Conservation (phyloP, 2,797 vertebrate genomes). For the Gadopsis marmoratus region DNA sequence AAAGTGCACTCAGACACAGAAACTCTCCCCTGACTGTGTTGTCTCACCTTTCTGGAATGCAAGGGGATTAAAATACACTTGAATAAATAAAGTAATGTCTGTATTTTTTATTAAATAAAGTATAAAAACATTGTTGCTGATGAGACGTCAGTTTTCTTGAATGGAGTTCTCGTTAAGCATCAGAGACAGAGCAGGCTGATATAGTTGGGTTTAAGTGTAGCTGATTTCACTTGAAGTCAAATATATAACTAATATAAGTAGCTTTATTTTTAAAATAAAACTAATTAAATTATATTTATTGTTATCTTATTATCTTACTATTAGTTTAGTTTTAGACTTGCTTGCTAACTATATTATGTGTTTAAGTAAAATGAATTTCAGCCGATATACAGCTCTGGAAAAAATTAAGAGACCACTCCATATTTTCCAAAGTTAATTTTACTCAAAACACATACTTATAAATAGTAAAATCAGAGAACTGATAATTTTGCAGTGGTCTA, state of each 20-base stretch:
- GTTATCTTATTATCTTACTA: too few relatives aligned
- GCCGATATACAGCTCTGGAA: background rate
- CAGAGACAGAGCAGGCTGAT: background rate
- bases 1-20: slow-evolving; percentile 5
- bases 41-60: background rate
- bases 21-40: background rate
- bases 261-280: background rate
- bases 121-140: slow-evolving; percentile 1
- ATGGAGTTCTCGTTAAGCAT: background rate
- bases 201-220: too few relatives aligned
- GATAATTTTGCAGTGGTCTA: too few relatives aligned
- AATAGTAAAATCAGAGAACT: too few relatives aligned
- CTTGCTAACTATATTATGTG: background rate
- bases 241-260: too few relatives aligned
- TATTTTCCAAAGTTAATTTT: too few relatives aligned
- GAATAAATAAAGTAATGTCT: too few relatives aligned
- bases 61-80: slow-evolving; percentile 15
- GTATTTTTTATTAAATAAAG: background rate
- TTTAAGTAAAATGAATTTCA: background rate
- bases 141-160: background rate
- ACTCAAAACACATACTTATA: too few relatives aligned
- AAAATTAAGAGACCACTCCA: too few relatives aligned
- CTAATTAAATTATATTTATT: too few relatives aligned
- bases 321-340: background rate
- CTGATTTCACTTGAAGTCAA: too few relatives aligned